Percentiles rank a stretch among this genome's conserved stretches.
phyloP scores from a whole-genome alignment of 2,888 invertebrate species.

The Chrysolina haemoptera region DNA sequence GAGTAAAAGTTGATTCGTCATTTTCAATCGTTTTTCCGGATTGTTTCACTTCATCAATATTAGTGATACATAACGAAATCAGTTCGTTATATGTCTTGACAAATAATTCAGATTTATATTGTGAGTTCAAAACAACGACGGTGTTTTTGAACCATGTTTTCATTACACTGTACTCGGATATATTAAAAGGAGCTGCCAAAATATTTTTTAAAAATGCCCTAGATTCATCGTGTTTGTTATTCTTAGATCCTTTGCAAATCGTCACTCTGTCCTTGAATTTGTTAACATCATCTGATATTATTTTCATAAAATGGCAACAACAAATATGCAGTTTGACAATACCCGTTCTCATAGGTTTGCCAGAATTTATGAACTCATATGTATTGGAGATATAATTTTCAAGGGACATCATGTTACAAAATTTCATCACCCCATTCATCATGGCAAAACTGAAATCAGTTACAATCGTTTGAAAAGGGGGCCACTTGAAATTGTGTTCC shows the following conservation, averaged over 20 bases:
- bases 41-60: background rate
- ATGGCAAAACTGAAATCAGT: slow-evolving; percentile 44
- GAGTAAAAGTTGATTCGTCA: background rate
- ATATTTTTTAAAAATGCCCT: background rate
- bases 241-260: background rate
- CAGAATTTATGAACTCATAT: background rate
- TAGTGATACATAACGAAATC: background rate
- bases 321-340: slow-evolving; percentile 36
- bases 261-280: background rate
- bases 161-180: background rate
- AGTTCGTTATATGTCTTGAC: background rate
- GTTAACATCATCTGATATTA: slow-evolving; percentile 34
- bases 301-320: slow-evolving; percentile 39
- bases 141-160: background rate
- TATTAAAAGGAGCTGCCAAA: background rate
- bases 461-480: slow-evolving; percentile 37
- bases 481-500: slow-evolving; percentile 38
- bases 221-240: background rate
- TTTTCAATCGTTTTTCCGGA: background rate
- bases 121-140: background rate
- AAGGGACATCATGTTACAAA: slow-evolving; percentile 31
- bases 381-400: slow-evolving; percentile 31
- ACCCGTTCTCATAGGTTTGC: background rate
- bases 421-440: slow-evolving; percentile 35
- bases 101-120: background rate